A percentile compares a stretch with the other conserved stretches of the same genome.
phyloP scores from a whole-genome alignment of 1,140 invertebrate species.

The Acyrthosiphon pisum region DNA sequence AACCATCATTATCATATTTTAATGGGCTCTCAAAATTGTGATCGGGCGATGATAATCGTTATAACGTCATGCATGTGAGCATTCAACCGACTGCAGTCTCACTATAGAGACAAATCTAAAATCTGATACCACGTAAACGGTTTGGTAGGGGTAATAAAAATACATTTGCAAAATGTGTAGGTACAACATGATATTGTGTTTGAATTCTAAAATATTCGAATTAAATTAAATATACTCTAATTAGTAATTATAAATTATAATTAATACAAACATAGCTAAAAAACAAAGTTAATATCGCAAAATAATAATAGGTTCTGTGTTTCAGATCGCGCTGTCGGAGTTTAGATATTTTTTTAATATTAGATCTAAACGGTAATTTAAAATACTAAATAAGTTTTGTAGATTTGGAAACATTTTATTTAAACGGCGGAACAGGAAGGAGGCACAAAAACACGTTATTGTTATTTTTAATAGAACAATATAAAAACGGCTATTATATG shows the following conservation, averaged over 20 bases:
- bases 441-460: background rate
- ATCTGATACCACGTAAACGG: background rate
- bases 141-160: background rate
- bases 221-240: background rate
- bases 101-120: background rate
- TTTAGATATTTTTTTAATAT: background rate
- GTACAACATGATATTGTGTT: background rate
- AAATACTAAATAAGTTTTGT: slow-evolving; percentile 2
- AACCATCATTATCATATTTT: background rate
- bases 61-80: background rate
- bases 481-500: slow-evolving; percentile 1
- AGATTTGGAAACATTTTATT: background rate
- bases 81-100: background rate
- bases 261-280: background rate
- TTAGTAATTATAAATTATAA: background rate
- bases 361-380: background rate
- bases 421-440: background rate
- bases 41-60: background rate
- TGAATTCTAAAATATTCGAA: background rate
- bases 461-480: slow-evolving; percentile 30
- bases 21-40: background rate
- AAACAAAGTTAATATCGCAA: background rate
- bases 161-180: background rate
- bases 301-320: background rate
- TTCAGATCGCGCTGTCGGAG: background rate